Base-by-base conservation (phyloP, 2,113 vertebrate genomes). In the Seriola aureovittata region DNA sequence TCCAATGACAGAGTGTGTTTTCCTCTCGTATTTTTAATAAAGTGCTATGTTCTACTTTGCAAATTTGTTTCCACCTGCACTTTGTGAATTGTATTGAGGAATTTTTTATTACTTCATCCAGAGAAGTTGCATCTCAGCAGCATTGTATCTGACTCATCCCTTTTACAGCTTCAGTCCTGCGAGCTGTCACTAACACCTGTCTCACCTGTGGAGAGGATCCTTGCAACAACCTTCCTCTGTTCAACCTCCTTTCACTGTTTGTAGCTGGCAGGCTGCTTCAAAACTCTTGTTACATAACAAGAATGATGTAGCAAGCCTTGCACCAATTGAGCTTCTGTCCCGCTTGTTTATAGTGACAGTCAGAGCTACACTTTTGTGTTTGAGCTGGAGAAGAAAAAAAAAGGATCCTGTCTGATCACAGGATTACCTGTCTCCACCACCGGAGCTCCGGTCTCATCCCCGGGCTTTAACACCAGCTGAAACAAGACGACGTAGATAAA, bases 191-290 rank as follows among this genome's bases (percentile, higher is more conserved):
- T 32, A 21, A 34, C 34, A 17, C 57, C 40, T 32, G 25, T 66
- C 42, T 63, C 16, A 38, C 38, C 16, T 29, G 23, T 4, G 13
- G 65, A 32, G 13, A 4, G 29, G 42, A 68, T 54, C 21, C 40
- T 17, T 50, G 17, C 19, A 68, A 21, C 29, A 29, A 29, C 29
- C 29, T 50, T 46, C 10, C 25, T 55, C n/a, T 17, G 13, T 44
- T 12, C 8, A 55, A 60, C 4, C 19, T 16, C 38, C 16, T 42
- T 40, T 25, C 42, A 25, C 25, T 54, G 44, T 54, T 71, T 38
- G 10, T 14, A 42, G 3, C 16, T 55, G 14, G 16, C 7, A 0
- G 36, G 0, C 17, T 32, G 17, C 25, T 42, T 46, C 13, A 13
- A 52, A 72, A 72, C 21, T 44, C 23, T 21, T 34, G 17, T 74